These are phyloP conservation scores for Orussus abietinus DNA, from an alignment of 1,140 invertebrate species.

Conservation along the genomic window DNA sequence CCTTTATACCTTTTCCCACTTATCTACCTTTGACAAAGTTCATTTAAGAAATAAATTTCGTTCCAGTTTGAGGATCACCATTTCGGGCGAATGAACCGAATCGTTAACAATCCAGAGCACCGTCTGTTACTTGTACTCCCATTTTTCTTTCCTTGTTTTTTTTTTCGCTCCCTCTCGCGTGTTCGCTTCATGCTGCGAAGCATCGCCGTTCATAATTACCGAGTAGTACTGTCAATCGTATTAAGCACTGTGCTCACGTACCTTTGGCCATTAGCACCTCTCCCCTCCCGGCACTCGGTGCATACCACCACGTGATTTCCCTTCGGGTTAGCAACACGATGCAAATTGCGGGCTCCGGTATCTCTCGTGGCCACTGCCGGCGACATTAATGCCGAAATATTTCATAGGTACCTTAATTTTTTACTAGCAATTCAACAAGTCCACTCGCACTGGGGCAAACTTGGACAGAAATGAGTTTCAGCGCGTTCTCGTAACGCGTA, in stretches of 20 bases:
- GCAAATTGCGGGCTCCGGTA: constrained; percentile 26
- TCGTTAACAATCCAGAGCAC: too few relatives aligned
- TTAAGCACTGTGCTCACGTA: constrained; percentile 22
- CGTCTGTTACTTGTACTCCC: background rate
- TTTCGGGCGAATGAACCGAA: too few relatives aligned
- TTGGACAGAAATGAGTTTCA: too few relatives aligned
- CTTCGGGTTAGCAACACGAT: constrained; percentile 23
- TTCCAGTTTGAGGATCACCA: too few relatives aligned
- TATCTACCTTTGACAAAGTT: too few relatives aligned
- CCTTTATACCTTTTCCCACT: too few relatives aligned
- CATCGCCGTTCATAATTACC: constrained; percentile 26
- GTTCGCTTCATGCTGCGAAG: constrained; percentile 3
- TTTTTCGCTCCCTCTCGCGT: background rate
- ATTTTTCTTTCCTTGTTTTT: constrained; percentile 10
- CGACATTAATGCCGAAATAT: too few relatives aligned
- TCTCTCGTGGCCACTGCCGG: constrained; percentile 3
- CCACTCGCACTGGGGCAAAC: too few relatives aligned
- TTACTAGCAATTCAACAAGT: too few relatives aligned
- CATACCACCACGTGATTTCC: constrained; percentile 31
- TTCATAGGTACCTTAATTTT: too few relatives aligned
- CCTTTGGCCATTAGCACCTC: constrained; percentile 29
- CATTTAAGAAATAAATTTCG: too few relatives aligned
- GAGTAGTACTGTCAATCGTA: constrained; percentile 33
- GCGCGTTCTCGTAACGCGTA: too few relatives aligned
- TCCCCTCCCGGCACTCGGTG: constrained; percentile 4